phyloP scores from a whole-genome alignment of 2,888 invertebrate genomes.

The Monoplex corrugatus region DNA sequence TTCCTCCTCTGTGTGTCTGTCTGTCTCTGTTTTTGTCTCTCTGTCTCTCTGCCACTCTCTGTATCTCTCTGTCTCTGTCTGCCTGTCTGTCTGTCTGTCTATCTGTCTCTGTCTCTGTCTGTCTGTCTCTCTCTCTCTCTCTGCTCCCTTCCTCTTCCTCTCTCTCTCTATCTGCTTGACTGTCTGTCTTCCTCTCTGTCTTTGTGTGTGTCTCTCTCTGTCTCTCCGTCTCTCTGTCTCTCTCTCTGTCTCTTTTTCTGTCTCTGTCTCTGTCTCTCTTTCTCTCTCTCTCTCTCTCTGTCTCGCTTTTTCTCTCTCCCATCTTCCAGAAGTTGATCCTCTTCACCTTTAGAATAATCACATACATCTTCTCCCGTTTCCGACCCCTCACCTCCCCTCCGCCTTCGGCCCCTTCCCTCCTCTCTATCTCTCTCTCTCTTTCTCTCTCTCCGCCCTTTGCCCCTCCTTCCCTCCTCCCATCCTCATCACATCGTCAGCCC shows the following conservation, averaged over 20 bases:
- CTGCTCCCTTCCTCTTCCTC: not conserved
- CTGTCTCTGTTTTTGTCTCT: not conserved
- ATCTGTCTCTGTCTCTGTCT: not conserved
- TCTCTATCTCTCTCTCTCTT: not conserved
- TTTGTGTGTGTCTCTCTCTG: not conserved
- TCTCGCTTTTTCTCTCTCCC: not conserved
- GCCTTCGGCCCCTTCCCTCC: not conserved
- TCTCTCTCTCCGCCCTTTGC: not conserved
- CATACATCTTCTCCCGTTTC: not conserved
- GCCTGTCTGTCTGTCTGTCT: not conserved
- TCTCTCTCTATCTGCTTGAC: conserved; percentile 1
- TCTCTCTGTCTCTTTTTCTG: not conserved
- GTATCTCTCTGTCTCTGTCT: not conserved
- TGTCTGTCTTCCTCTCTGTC: not conserved
- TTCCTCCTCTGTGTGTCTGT: not conserved
- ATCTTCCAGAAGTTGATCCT: not conserved
- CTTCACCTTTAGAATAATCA: not conserved
- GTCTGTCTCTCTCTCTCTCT: not conserved
- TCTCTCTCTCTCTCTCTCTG: not conserved
- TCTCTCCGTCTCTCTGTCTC: not conserved
- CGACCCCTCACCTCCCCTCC: not conserved
- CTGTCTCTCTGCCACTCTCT: not conserved
- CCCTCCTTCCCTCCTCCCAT: not conserved
- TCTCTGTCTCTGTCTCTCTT: not conserved
- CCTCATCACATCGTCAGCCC: too few relatives aligned